These are phyloP conservation scores for Drosophila repleta DNA, from an alignment of 1,140 invertebrate genomes.

Conservation along the genomic window DNA sequence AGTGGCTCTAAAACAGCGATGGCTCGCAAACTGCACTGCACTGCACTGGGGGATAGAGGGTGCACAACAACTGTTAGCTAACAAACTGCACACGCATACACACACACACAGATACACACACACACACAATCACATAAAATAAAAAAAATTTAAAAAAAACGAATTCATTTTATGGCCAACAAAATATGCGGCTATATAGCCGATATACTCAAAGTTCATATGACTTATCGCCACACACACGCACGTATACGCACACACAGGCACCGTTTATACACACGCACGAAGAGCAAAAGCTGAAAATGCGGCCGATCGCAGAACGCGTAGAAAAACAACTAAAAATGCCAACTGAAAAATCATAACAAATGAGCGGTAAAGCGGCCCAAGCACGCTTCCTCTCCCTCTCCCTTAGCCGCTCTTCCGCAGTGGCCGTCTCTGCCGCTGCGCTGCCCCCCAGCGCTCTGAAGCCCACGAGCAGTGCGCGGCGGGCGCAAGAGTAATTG, in stretches of 20 bases:
- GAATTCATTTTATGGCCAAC: conserved; percentile 1
- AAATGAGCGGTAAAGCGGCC: conserved; percentile 63
- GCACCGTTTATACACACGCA: background rate
- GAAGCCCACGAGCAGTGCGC: conserved; percentile 20
- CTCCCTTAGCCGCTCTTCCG: background rate
- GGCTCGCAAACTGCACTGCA: conserved; percentile 24
- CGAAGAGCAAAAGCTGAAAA: conserved; percentile 41
- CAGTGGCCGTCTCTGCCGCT: background rate
- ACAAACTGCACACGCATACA: conserved; percentile 20
- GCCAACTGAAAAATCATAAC: conserved; percentile 79
- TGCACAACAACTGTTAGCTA: background rate
- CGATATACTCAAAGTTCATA: conserved; percentile 2
- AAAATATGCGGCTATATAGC: conserved; percentile 1
- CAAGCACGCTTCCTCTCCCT: background rate
- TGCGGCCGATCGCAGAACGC: conserved; percentile 80
- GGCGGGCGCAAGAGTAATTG: conserved; percentile 34
- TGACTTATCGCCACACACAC: conserved; percentile 8
- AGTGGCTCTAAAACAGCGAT: conserved; percentile 20
- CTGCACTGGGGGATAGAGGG: background rate
- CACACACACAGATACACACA: conserved; percentile 8
- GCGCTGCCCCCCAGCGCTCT: background rate
- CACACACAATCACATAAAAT: conserved; percentile 6
- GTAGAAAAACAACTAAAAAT: conserved; percentile 80
- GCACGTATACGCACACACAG: conserved; percentile 6
- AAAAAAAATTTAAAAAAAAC: conserved; percentile 2